Conservation (phyloP, 2,888 invertebrate genomes). For the Microchrysa polita region DNA sequence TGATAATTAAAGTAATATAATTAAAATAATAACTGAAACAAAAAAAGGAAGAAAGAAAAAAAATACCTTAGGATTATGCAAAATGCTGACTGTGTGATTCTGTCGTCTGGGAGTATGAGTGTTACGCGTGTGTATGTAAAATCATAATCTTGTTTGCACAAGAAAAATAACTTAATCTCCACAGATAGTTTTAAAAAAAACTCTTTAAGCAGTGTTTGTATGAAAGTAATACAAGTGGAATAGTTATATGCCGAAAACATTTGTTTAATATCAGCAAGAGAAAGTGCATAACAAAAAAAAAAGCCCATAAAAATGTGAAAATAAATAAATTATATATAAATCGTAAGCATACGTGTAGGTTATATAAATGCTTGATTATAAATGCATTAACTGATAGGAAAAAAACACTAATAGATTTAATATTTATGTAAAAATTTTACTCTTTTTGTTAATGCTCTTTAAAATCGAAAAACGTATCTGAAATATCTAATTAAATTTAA, state of each 20-base stretch:
- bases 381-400: no score
- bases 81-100: conserved; percentile 38
- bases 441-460: conserved; percentile 25
- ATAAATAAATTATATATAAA: conserved; percentile 12
- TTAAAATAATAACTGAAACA: neutral
- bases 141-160: neutral
- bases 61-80: conserved; percentile 20
- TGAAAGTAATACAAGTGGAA: no score
- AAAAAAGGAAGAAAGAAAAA: no score
- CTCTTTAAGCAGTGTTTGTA: no score
- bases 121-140: conserved; percentile 24
- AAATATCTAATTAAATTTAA: conserved; percentile 2
- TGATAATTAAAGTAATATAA: conserved; percentile 15
- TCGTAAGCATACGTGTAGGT: no score
- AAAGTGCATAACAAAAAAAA: conserved; percentile 7
- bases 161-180: neutral
- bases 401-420: conserved; percentile 25
- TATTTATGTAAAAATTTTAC: conserved; percentile 42
- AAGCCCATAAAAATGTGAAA: conserved; percentile 1
- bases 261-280: neutral
- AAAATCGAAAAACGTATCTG: conserved; percentile 14
- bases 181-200: no score
- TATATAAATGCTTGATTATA: no score
- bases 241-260: neutral
- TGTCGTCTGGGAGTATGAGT: neutral